phyloP scores from a whole-genome alignment of 2,888 invertebrate species.

The Acrocyrtus sp. region DNA sequence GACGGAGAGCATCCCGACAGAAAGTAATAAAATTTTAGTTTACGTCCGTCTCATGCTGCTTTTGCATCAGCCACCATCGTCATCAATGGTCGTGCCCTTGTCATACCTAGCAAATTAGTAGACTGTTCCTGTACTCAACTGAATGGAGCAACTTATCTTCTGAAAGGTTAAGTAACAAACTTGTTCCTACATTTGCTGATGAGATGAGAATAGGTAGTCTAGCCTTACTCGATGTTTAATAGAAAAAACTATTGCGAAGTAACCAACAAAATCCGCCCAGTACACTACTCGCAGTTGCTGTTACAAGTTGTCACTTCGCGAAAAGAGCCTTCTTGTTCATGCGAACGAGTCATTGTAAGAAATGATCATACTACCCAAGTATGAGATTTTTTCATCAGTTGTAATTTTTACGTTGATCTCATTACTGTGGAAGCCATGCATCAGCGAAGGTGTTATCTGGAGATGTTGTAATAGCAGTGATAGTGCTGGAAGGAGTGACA shows the following conservation, averaged over 20 bases:
- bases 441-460: neutral
- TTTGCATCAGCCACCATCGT: neutral
- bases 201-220: too few species aligned
- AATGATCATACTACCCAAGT: neutral
- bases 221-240: too few species aligned
- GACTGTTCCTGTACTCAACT: neutral
- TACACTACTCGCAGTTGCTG: too few species aligned
- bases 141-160: neutral
- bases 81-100: neutral
- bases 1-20: neutral
- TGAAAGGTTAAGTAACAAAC: too few species aligned
- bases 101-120: neutral
- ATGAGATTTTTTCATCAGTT: neutral
- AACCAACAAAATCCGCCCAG: too few species aligned
- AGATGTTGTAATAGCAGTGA: neutral
- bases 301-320: too few species aligned
- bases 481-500: neutral
- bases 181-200: too few species aligned
- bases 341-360: neutral
- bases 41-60: neutral
- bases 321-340: too few species aligned
- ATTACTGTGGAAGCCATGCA: neutral
- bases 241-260: too few species aligned
- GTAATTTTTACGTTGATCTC: neutral
- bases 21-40: neutral